Conservation (phyloP, 2,113 vertebrate genomes). For the Triplophysa tibetana region DNA sequence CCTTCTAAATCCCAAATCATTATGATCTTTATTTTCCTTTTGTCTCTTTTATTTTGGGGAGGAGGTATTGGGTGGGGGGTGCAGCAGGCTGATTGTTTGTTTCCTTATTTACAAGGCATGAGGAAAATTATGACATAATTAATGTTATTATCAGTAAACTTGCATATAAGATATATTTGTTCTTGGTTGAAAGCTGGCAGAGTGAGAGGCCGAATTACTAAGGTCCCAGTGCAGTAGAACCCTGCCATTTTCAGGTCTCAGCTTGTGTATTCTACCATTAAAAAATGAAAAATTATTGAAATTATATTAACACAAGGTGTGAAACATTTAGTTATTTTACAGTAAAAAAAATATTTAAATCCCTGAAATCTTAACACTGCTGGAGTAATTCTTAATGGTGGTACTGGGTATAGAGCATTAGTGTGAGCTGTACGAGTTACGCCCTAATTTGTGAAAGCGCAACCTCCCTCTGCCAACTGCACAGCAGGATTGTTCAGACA, state of each 20-base stretch:
- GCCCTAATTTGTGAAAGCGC: constrained; percentile 37
- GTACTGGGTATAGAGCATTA: constrained; percentile 55
- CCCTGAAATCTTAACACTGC: constrained; percentile 42
- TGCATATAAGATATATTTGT: constrained; percentile 79
- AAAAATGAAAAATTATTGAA: constrained; percentile 54
- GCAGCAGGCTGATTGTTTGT: constrained; percentile 81
- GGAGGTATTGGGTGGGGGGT: constrained; percentile 68
- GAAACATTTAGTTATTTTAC: constrained; percentile 72
- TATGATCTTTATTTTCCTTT: constrained; percentile 47
- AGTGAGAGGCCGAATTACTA: constrained; percentile 67
- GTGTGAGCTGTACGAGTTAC: constrained; percentile 51
- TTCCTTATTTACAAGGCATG: constrained; percentile 93
- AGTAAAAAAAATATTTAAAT: constrained; percentile 58
- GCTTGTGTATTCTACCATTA: constrained; percentile 71
- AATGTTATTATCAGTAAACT: constrained; percentile 76
- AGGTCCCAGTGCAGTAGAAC: constrained; percentile 65
- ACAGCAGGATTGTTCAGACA: constrained; percentile 59
- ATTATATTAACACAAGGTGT: constrained; percentile 69
- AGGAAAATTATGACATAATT: constrained; percentile 78
- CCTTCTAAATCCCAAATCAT: constrained; percentile 50
- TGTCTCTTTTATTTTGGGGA: constrained; percentile 55
- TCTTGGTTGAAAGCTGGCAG: constrained; percentile 69
- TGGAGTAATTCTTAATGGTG: constrained; percentile 53
- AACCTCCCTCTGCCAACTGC: constrained; percentile 50
- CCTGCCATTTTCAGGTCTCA: constrained; percentile 59